phyloP scores from a whole-genome alignment of 2,797 vertebrate species.

The Ciconia nigra region DNA sequence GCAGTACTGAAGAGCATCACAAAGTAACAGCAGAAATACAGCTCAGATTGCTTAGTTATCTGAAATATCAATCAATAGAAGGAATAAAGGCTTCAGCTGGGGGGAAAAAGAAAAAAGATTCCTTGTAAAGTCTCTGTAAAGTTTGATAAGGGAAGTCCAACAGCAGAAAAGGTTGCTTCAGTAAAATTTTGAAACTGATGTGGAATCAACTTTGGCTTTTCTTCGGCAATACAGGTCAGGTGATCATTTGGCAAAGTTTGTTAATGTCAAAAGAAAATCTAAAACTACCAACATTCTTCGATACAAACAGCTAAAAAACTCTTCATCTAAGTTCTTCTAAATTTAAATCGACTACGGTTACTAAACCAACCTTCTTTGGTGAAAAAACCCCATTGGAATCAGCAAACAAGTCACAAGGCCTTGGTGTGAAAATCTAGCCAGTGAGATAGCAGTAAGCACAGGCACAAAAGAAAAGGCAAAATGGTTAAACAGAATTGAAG shows the following conservation, averaged over 20 bases:
- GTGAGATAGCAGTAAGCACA: slow-evolving; percentile 60
- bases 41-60: background rate
- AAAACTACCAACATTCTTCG: slow-evolving; percentile 18
- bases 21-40: background rate
- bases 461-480: slow-evolving; percentile 48
- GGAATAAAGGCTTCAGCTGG: background rate
- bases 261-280: slow-evolving; percentile 13
- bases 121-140: background rate
- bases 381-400: slow-evolving; percentile 93
- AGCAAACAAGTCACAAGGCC: slow-evolving; percentile 89
- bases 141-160: background rate
- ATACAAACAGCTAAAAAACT: slow-evolving; percentile 18
- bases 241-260: background rate
- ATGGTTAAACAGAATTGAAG: slow-evolving; percentile 2
- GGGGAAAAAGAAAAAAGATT: background rate
- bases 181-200: background rate
- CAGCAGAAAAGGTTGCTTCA: background rate
- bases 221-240: background rate
- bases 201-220: background rate
- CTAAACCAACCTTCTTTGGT: slow-evolving; percentile 91
- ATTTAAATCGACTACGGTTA: slow-evolving; percentile 12
- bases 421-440: slow-evolving; percentile 84
- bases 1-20: background rate
- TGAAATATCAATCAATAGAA: background rate
- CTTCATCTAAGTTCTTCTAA: slow-evolving; percentile 53